phyloP scores from a whole-genome alignment of 2,797 vertebrate species.

The Champsocephalus gunnari region DNA sequence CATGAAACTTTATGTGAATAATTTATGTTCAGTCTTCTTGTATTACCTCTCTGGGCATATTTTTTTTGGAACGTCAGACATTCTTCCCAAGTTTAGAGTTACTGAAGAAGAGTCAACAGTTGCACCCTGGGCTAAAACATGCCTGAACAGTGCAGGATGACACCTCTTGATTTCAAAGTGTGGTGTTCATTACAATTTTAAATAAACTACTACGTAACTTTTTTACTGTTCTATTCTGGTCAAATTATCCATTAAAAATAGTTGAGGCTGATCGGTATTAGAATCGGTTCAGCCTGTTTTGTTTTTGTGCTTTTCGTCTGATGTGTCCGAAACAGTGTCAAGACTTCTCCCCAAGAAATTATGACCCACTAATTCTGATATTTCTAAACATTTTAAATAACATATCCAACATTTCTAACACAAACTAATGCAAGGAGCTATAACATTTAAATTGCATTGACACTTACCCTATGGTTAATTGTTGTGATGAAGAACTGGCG shows the following conservation, averaged over 20 bases:
- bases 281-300: neutral
- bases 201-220: constrained; percentile 17
- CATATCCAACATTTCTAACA: neutral
- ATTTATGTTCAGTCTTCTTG: constrained; percentile 70
- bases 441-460: neutral
- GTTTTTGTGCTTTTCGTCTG: neutral
- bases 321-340: neutral
- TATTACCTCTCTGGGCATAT: constrained; percentile 59
- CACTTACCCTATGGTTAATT: constrained; percentile 54
- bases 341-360: neutral
- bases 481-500: constrained; percentile 5
- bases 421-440: neutral
- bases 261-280: neutral
- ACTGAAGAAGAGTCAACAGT: constrained; percentile 60
- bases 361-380: neutral
- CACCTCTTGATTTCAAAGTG: constrained; percentile 58
- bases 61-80: constrained; percentile 49
- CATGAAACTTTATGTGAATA: constrained; percentile 63
- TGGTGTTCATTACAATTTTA: constrained; percentile 22
- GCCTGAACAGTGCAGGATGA: constrained; percentile 48
- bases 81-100: constrained; percentile 64
- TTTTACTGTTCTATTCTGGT: constrained; percentile 15
- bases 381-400: constrained; percentile 12
- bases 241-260: neutral
- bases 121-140: constrained; percentile 37